These are phyloP conservation scores for Venusia cambrica DNA, from an alignment of 2,888 invertebrate species.

Conservation along the genomic window DNA sequence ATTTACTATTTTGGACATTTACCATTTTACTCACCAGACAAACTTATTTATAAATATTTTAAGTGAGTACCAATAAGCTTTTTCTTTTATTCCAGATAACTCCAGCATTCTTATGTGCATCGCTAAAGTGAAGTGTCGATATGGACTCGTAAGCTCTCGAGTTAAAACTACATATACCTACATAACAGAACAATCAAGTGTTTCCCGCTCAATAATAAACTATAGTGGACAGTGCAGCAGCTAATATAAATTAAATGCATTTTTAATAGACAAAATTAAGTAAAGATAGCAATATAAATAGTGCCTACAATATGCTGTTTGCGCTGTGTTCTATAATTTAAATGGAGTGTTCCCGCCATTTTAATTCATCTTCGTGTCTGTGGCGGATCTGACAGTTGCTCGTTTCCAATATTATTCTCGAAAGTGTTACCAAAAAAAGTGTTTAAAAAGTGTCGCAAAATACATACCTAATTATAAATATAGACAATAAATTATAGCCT, in stretches of 20 bases:
- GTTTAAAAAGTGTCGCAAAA: constrained; percentile 7
- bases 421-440: constrained; percentile 1
- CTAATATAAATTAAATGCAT: constrained; percentile 1
- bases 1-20: too few species aligned
- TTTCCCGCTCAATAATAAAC: constrained; percentile 7
- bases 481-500: constrained; percentile 38
- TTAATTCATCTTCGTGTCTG: constrained; percentile 15
- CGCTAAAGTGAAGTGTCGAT: constrained; percentile 75
- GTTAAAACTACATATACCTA: constrained; percentile 36
- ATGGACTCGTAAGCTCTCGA: constrained; percentile 69
- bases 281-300: neutral
- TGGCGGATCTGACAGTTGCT: constrained; percentile 29
- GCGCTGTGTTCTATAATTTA: constrained; percentile 14
- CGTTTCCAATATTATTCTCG: constrained; percentile 8
- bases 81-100: constrained; percentile 50
- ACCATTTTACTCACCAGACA: too few species aligned
- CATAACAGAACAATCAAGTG: constrained; percentile 44
- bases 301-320: constrained; percentile 7
- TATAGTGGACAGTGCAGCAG: constrained; percentile 7
- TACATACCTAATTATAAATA: too few species aligned
- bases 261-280: neutral
- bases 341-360: constrained; percentile 15
- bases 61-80: too few species aligned
- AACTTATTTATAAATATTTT: too few species aligned
- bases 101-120: constrained; percentile 48